Conservation (phyloP, 2,113 vertebrate species). For the Speoplatyrhinus poulsoni region DNA sequence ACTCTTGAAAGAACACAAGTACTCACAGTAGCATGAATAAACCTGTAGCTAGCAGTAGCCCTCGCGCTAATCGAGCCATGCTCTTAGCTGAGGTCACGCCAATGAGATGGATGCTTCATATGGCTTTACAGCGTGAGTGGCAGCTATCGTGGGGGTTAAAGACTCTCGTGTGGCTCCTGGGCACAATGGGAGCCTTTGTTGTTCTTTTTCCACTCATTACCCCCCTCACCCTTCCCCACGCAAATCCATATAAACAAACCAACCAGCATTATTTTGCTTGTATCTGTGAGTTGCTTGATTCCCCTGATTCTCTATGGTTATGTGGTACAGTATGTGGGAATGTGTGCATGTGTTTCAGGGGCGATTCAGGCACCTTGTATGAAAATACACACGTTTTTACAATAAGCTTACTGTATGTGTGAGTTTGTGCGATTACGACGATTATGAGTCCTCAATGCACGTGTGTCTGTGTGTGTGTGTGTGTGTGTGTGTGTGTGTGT, state of each 20-base stretch:
- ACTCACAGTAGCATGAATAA: no score
- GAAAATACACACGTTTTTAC: no score
- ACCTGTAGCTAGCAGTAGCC: background rate
- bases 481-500: slow-evolving; percentile 13
- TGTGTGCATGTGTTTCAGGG: slow-evolving; percentile 22
- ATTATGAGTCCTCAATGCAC: no score
- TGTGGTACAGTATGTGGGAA: slow-evolving; percentile 37
- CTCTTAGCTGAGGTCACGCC: slow-evolving; percentile 10
- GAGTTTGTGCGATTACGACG: slow-evolving; percentile 14
- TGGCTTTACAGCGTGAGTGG: slow-evolving; percentile 9
- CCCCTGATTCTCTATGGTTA: slow-evolving; percentile 53
- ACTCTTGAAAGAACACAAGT: no score
- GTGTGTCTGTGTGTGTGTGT: slow-evolving; percentile 9
- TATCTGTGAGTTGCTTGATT: slow-evolving; percentile 55
- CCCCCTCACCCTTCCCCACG: slow-evolving; percentile 35
- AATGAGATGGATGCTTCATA: slow-evolving; percentile 2
- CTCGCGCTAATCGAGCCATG: background rate
- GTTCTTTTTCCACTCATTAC: slow-evolving; percentile 46
- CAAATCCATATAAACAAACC: slow-evolving; percentile 48
- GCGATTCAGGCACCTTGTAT: background rate
- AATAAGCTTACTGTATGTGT: background rate
- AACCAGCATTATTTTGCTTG: slow-evolving; percentile 64
- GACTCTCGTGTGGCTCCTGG: slow-evolving; percentile 29
- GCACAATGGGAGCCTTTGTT: slow-evolving; percentile 22
- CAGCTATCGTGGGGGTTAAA: slow-evolving; percentile 41